These are phyloP conservation scores for Phoebastria nigripes DNA, from an alignment of 2,797 vertebrate species.

Conservation along the genomic window DNA sequence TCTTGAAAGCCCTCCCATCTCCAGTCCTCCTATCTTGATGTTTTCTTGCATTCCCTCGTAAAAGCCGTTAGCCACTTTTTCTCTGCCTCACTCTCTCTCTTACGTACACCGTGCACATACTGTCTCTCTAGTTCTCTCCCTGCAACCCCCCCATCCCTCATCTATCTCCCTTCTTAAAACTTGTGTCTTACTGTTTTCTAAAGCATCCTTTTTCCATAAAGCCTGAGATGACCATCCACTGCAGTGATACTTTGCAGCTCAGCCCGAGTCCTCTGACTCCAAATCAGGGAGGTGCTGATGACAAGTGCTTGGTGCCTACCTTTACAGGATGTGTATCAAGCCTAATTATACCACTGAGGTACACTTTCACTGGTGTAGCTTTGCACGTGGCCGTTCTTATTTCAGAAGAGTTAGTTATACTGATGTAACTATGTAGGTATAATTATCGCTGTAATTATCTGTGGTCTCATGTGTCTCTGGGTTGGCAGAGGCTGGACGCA, in stretches of 20 bases:
- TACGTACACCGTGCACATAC: rapidly evolving
- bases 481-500: background rate
- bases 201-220: background rate
- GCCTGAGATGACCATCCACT: background rate
- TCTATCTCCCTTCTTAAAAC: background rate
- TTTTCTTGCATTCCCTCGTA: background rate
- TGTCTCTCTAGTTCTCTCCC: background rate
- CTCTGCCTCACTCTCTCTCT: background rate
- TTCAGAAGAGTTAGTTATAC: constrained; percentile 21
- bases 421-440: constrained; percentile 31
- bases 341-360: constrained; percentile 31
- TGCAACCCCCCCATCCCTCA: background rate
- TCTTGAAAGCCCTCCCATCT: background rate
- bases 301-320: background rate
- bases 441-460: constrained; percentile 43
- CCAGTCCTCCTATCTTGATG: background rate
- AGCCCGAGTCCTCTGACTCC: background rate
- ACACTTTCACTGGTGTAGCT: constrained; percentile 44
- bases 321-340: constrained; percentile 12
- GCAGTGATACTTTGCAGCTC: background rate
- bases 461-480: constrained; percentile 32
- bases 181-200: background rate
- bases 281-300: background rate
- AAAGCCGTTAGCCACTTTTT: background rate
- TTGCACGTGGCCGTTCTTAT: background rate